phyloP scores from a whole-genome alignment of 2,113 vertebrate genomes.

The Pipa parva region DNA sequence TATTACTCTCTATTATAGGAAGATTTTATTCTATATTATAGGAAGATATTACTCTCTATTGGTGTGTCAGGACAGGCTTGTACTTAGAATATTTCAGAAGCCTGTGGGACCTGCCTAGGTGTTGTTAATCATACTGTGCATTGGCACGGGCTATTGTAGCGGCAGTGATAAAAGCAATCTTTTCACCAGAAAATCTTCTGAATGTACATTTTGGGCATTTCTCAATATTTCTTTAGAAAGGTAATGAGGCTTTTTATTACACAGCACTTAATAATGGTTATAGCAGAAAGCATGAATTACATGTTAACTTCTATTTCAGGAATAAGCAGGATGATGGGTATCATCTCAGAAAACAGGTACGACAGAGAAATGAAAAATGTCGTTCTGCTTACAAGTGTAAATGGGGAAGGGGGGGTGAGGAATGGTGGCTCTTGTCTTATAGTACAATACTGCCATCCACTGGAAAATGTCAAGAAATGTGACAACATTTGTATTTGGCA shows the following conservation, averaged over 20 bases:
- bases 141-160: too few species aligned
- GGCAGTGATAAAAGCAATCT: slow-evolving; percentile 2
- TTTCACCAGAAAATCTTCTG: slow-evolving; percentile 8
- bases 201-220: neutral
- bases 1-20: too few species aligned
- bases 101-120: too few species aligned
- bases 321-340: slow-evolving; percentile 17
- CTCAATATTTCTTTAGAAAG: slow-evolving; percentile 13
- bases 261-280: slow-evolving; percentile 33
- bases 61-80: too few species aligned
- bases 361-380: neutral
- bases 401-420: too few species aligned
- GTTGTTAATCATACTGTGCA: too few species aligned
- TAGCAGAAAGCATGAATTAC: slow-evolving; percentile 1
- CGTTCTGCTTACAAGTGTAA: neutral
- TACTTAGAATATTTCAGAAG: too few species aligned
- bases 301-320: slow-evolving; percentile 7
- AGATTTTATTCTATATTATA: too few species aligned
- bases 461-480: slow-evolving; percentile 40
- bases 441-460: slow-evolving; percentile 92
- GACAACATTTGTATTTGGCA: too few species aligned
- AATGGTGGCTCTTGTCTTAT: too few species aligned
- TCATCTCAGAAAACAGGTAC: slow-evolving; percentile 2
- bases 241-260: slow-evolving; percentile 23
- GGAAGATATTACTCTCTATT: too few species aligned